Base-by-base conservation (phyloP, 2,797 vertebrate genomes). In the Myotis planiceps region DNA sequence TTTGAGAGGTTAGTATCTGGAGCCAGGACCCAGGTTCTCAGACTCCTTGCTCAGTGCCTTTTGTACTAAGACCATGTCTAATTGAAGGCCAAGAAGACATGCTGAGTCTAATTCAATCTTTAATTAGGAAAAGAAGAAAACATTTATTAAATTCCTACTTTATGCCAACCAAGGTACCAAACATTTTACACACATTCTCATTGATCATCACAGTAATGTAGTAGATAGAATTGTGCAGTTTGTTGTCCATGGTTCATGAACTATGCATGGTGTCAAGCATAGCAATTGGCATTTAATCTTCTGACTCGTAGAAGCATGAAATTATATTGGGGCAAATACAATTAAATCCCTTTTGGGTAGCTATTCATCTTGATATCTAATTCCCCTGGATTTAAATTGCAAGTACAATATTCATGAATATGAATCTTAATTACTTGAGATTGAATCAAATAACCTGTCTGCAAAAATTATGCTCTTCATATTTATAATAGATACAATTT, bases 321-420 rank as follows among this genome's bases (percentile, higher is more conserved):
- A 94, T 82, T 85, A 72, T 25, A 45, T 16, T 84, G 68, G 29
- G 63, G 29, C 74, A 83, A 88, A 92, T 63, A 45, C 32, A 80
- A 29, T 92, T 76, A 74, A 78, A 66, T 92, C 5, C 85, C 51
- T 75, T 90, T 37, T 25, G 16, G 9, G 6, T 74, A 74, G 14
- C 78, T 92, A 82, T 75, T 93, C n/a, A 90, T 63, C 72, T 25
- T 78, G 39, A 39, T 27, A 63, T 47, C 37, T 65, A 93, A 45
- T 45, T 95, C 68, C 58, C 78, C n/a, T 92, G 60, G 32, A 88
- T 95, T 92, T 92, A 75, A 90, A 69, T 63, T 51, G 4, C 2
- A 84, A 89, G 42, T 76, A 66, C 4, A 78, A 6, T 71, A 66
- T 92, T 25, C n/a, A 87, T 65, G 32, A 80, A 53, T 83, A 66